phyloP scores from a whole-genome alignment of 1,140 invertebrate genomes.

The Microvelia longipes region DNA sequence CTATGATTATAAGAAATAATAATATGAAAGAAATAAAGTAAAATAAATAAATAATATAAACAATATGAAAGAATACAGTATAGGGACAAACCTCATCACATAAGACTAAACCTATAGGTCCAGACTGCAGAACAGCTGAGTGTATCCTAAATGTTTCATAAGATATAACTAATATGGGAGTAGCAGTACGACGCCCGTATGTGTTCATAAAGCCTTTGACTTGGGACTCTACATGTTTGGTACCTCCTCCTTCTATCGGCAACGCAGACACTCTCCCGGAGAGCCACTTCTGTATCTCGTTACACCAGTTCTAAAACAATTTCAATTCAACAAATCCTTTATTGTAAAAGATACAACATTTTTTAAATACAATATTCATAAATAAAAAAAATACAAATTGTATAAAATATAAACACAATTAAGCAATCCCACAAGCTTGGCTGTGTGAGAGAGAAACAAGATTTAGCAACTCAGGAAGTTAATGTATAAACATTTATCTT shows the following conservation, averaged over 20 bases:
- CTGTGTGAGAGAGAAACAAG: conserved; percentile 2
- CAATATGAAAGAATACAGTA: too few relatives aligned
- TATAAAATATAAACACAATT: too few relatives aligned
- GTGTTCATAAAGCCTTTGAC: conserved; percentile 55
- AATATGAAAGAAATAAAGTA: too few relatives aligned
- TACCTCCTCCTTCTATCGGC: conserved; percentile 82
- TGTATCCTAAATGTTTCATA: conserved; percentile 98
- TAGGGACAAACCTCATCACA: conserved; percentile 96
- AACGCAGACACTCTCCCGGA: conserved; percentile 63
- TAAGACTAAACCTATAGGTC: conserved; percentile 86
- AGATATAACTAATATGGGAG: conserved; percentile 91
- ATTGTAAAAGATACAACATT: conserved; percentile 3
- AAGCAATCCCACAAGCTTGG: not conserved
- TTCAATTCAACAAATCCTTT: not conserved
- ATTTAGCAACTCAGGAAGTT: too few relatives aligned
- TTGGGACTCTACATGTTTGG: conserved; percentile 72
- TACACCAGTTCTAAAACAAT: conserved; percentile 76
- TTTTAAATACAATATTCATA: conserved; percentile 4
- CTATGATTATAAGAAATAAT: too few relatives aligned
- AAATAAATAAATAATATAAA: too few relatives aligned
- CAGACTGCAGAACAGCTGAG: conserved; percentile 66
- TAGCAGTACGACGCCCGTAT: conserved; percentile 46
- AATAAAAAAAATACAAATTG: too few relatives aligned
- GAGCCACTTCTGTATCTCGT: conserved; percentile 97
- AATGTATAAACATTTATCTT: too few relatives aligned